Evolutionary conservation across 2,888 invertebrate genomes (phyloP).

Genomic region (Corythucha ciliata): DNA sequence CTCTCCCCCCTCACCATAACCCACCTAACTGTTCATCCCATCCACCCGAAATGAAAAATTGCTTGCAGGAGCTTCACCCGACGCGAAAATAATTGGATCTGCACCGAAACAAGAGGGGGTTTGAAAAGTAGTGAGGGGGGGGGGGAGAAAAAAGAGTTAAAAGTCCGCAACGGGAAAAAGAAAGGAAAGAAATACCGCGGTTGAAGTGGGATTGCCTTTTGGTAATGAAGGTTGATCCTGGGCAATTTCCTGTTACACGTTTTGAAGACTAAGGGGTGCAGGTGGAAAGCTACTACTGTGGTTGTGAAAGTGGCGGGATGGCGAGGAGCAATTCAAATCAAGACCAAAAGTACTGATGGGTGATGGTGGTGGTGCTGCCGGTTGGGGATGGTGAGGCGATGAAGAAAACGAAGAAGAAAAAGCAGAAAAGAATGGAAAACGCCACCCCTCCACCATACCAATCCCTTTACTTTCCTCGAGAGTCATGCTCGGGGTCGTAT

Average conservation of each 20-base stretch:
- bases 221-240: slow-evolving; percentile 31
- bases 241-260: slow-evolving; percentile 30
- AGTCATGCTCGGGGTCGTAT: slow-evolving; percentile 55
- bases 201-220: slow-evolving; percentile 23
- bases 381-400: not conserved
- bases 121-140: not conserved
- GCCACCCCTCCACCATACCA: no score
- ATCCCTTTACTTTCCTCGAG: no score
- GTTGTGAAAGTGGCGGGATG: slow-evolving; percentile 22
- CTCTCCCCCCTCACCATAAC: no score
- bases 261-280: not conserved
- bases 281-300: no score
- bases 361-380: slow-evolving; percentile 9
- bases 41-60: no score
- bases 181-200: slow-evolving; percentile 22
- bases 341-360: slow-evolving; percentile 15
- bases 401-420: slow-evolving; percentile 14
- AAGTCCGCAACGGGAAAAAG: slow-evolving; percentile 23
- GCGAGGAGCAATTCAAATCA: slow-evolving; percentile 33
- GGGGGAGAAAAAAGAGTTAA: slow-evolving; percentile 11
- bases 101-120: no score
- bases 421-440: slow-evolving; percentile 20
- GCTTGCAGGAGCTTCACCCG: no score
- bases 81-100: no score
- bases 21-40: no score